Evolutionary conservation across 2,797 vertebrate genomes (phyloP), one percentile per base, ranked within the genome.

Genomic region (Pterois miles): DNA sequence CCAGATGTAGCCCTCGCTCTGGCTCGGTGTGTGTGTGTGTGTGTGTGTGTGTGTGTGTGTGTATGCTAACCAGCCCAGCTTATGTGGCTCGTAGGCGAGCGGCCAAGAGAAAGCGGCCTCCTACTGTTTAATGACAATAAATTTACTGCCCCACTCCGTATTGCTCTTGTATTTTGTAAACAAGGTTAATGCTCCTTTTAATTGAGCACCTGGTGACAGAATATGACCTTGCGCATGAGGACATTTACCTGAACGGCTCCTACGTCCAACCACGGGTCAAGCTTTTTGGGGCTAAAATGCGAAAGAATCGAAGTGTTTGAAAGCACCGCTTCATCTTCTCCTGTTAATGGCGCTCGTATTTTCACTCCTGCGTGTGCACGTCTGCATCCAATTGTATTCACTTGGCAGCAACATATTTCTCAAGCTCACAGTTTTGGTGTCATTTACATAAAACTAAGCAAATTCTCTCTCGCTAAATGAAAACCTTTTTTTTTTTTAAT

Each of bases 131-230:
- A 97, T 95, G 95, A 97, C 96, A 97, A 96, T 95, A 96, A 94
- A 97, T 97, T 96, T 97, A 97, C 96, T 96, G 96, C 96, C 94
- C 91, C 94, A 89, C 94, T 96, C 95, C 92, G 94, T 95, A 97
- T 95, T 95, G 95, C 95, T 95, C 95, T 94, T 96, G 95, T 97
- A 96, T 96, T 97, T 96, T 96, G 96, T 97, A 98, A 98, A 98
- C 96, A 98, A 98, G 97, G 96, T 96, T 97, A 98, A 97, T 96
- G 81, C 95, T 96, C 95, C 95, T 96, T 97, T 97, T 97, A 97
- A 97, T 95, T 92, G 94, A 97, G 96, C 96, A 97, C 96, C 96
- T 96, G 96, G 95, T 96, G 96, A 97, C 95, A 94, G 92, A 90
- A 90, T 82, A 91, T 95, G 96, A 97, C 96, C 96, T 97, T 96